A percentile compares a stretch with the other conserved stretches of the same genome.
Evolutionary conservation across 2,113 vertebrate genomes (phyloP).

Genomic region (Smithornis capensis): DNA sequence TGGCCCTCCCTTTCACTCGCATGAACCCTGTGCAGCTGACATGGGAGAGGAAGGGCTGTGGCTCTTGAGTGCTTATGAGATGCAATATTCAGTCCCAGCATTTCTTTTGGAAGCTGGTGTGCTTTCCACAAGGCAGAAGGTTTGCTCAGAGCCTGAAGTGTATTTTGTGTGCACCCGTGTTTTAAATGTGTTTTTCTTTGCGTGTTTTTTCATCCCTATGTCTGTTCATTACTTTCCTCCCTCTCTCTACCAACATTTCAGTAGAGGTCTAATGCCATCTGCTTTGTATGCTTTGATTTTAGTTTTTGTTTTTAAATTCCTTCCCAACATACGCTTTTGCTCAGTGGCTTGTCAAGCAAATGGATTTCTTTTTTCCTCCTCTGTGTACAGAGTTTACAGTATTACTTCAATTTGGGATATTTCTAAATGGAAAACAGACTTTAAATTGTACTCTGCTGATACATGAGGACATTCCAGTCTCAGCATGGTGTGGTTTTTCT

Average conservation of each 20-base stretch:
- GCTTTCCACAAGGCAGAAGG: not conserved
- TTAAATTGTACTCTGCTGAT: not conserved
- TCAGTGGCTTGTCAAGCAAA: not conserved
- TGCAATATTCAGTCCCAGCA: not conserved
- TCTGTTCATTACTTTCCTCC: not conserved
- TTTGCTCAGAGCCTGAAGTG: not conserved
- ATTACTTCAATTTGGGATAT: not conserved
- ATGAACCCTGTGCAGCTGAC: not conserved
- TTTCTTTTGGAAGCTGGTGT: not conserved
- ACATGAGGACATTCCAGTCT: not conserved
- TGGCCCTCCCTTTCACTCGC: not conserved
- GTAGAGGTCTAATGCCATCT: not conserved
- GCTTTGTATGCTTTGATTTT: not conserved
- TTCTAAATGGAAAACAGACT: not conserved
- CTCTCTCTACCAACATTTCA: not conserved
- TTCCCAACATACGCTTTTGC: not conserved
- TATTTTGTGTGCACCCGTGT: not conserved
- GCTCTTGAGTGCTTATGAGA: not conserved
- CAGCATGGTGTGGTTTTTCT: not conserved
- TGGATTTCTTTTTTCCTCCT: not conserved
- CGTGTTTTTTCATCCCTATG: not conserved
- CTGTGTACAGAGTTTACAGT: not conserved
- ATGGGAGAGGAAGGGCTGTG: not conserved
- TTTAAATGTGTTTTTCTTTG: not conserved
- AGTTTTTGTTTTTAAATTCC: not conserved